phyloP scores from a whole-genome alignment of 2,797 vertebrate genomes.

The Gallinago nigripennis region DNA sequence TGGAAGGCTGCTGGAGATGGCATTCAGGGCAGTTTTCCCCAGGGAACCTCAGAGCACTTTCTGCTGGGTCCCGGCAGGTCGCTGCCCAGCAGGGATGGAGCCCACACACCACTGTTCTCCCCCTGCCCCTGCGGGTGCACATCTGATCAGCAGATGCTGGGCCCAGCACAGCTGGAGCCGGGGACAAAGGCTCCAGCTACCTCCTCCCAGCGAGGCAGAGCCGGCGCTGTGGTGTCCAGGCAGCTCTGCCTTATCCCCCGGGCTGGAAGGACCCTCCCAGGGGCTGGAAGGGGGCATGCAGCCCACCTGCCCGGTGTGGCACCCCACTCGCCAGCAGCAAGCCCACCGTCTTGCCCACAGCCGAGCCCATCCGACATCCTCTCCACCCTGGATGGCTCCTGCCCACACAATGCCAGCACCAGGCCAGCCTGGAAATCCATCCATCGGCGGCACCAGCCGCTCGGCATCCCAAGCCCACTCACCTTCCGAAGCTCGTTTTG shows the following conservation, averaged over 20 bases:
- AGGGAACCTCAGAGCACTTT: not conserved
- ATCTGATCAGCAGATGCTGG: conserved; percentile 53
- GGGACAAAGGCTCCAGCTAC: conserved; percentile 16
- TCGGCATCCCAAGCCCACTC: not conserved
- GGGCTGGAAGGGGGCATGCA: not conserved
- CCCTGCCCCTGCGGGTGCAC: not conserved
- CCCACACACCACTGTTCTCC: rapidly evolving
- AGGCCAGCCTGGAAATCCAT: not conserved
- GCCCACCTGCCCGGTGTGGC: not conserved
- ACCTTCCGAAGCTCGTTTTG: not conserved
- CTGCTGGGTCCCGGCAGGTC: not conserved
- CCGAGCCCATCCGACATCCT: not conserved
- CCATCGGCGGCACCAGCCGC: not conserved
- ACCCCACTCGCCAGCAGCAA: not conserved
- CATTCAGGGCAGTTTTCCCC: not conserved
- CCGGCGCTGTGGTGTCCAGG: rapidly evolving
- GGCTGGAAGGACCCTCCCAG: not conserved
- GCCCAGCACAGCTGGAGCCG: not conserved
- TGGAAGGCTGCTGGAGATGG: not conserved
- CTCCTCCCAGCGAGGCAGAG: not conserved
- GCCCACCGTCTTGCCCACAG: rapidly evolving
- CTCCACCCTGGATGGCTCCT: not conserved
- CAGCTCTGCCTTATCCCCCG: not conserved
- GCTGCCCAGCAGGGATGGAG: not conserved
- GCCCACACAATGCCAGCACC: rapidly evolving